Evolutionary conservation across 1,140 invertebrate species (phyloP), one percentile per base, ranked within the genome.

Genomic region (Platorchestia sp.): DNA sequence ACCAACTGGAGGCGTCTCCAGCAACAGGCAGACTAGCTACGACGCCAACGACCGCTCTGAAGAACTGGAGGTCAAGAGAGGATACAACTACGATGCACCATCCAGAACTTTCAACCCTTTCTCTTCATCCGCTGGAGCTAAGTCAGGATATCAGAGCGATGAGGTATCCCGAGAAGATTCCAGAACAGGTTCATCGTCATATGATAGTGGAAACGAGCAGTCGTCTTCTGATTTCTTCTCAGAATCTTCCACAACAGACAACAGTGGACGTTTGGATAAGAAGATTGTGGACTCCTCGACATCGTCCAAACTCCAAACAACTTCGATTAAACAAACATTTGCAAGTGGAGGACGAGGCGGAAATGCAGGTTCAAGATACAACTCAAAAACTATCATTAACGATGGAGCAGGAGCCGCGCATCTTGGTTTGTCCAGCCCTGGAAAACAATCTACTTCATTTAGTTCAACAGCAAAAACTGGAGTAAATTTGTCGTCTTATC

Each of bases 51-150:
- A 90, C 87, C 41, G 42, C 7, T 90, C 87, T 44, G 14, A 41
- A 42, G 87, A 90, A 41, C 42, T 27, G 44, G 41, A 42, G 0
- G 27, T 14, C 87, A 45, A 45, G 14, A 19, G 44, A 22, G 87
- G 87, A 5, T 90, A 90, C 87, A 42, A 36, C 87, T 90, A 90
- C 87, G 44, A 90, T 43, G 87, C 87, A 42, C 87, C 87, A 14
- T 19, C 19, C 27, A 90, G 27, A 90, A 42, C 87, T 10, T 90
- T 90, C 44, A 90, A 90, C 87, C 87, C 87, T 5, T 90, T 90
- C 44, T 90, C 87, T 14, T 90, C 87, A 27, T 90, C 87, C 10
- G 7, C 41, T 10, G 14, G 6, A 41, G 7, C 41, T 41, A 90
- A 90, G 87, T 42, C 87, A 43, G 41, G 41, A 36, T 42, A 90